phyloP scores from a whole-genome alignment of 2,797 vertebrate species.

The Capromys pilorides region DNA sequence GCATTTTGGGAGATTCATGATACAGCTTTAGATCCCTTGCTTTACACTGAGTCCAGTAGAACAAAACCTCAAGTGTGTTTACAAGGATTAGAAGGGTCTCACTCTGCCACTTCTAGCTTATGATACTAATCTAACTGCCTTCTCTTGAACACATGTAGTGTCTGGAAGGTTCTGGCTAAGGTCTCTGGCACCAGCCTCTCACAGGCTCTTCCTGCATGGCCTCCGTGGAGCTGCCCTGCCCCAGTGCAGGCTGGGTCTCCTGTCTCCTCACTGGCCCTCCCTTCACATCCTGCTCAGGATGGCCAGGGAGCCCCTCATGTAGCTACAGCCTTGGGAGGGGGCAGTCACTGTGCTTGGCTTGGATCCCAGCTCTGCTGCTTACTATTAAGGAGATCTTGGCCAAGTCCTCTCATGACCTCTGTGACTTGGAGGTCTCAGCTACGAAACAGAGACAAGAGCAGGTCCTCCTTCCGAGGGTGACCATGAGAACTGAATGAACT shows the following conservation, averaged over 20 bases:
- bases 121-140: neutral
- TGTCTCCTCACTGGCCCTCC: neutral
- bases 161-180: neutral
- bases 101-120: neutral
- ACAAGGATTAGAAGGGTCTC: neutral
- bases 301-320: fast-evolving
- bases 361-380: neutral
- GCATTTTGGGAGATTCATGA: neutral
- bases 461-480: neutral
- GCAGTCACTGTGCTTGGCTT: fast-evolving
- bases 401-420: neutral
- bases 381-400: neutral
- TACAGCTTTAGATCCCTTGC: neutral
- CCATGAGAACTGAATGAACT: neutral
- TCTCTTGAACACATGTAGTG: neutral
- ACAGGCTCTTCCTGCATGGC: neutral
- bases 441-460: neutral
- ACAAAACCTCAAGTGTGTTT: neutral
- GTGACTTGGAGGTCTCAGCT: neutral
- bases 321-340: neutral
- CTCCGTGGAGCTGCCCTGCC: fast-evolving
- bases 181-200: neutral
- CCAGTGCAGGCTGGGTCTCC: fast-evolving
- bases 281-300: neutral
- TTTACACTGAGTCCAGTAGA: neutral